Base-by-base conservation (phyloP, 2,113 vertebrate species). In the Vanacampus margaritifer region DNA sequence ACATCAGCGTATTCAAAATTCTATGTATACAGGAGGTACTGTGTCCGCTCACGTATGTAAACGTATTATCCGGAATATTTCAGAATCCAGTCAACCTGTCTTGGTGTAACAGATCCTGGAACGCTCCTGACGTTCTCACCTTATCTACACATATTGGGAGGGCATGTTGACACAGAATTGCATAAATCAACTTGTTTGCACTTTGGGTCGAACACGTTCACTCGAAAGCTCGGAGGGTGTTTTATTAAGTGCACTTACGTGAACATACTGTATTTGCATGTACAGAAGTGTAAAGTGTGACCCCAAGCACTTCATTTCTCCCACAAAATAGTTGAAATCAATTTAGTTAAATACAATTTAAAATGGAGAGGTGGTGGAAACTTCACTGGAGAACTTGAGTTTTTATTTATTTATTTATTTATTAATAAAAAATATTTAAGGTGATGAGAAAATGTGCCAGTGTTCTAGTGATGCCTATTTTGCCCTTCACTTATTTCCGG, bases 181-280 rank as follows among this genome's bases (percentile, higher is more conserved):
- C 82, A 66, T 78, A 75, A 85, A 84, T 84, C 61, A 14, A 32
- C 71, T 74, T 82, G 82, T 79, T 81, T 81, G 84, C 72, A 11
- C 39, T 80, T 72, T 65, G 82, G 81, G 81, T 67, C 69, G 61
- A 79, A 24, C 81, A 26, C 50, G 66, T 80, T 24, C n/a, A 68
- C 67, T 67, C 65, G 65, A 35, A 2, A 65, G 51, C 67, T 70
- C 2, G 13, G 26, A 71, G 67, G 28, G 7, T 24, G 68, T 75
- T 86, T 84, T 83, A 67, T 14, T 14, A 85, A 78, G 68, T 61
- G 21, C 51, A 50, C 74, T 74, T 85, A 78, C 76, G 9, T 59
- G 32, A 32, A 16, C 28, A 58, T 16, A 58, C 17, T 50, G 19
- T 19, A n/a, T n/a, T n/a, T n/a, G n/a, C n/a, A 46, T 19, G 45